These are phyloP conservation scores for Collichthys lucidus DNA, from an alignment of 2,113 vertebrate species.

Conservation along the genomic window DNA sequence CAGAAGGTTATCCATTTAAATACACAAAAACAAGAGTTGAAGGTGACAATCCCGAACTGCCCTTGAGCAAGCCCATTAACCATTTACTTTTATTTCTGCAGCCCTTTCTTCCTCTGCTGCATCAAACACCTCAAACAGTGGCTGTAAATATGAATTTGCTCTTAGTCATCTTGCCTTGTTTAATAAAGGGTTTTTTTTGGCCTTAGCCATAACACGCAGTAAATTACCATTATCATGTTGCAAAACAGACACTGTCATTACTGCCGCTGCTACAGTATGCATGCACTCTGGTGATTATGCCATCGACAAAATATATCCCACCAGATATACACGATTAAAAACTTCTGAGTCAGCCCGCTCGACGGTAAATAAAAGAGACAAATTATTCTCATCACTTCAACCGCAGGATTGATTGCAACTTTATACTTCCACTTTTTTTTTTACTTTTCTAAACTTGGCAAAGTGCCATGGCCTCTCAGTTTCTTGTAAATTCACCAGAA, in stretches of 20 bases:
- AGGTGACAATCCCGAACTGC: neutral
- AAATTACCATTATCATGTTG: slow-evolving; percentile 71
- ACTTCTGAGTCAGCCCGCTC: slow-evolving; percentile 34
- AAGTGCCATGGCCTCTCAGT: slow-evolving; percentile 46
- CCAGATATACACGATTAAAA: slow-evolving; percentile 44
- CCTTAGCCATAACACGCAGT: slow-evolving; percentile 69
- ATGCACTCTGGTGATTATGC: slow-evolving; percentile 63
- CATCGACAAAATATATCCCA: slow-evolving; percentile 52
- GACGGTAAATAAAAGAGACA: slow-evolving; percentile 55
- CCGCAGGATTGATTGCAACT: slow-evolving; percentile 39
- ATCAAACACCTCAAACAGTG: slow-evolving; percentile 23
- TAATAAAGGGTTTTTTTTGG: slow-evolving; percentile 55
- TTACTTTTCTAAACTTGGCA: slow-evolving; percentile 26
- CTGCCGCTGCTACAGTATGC: slow-evolving; percentile 36
- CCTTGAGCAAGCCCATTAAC: slow-evolving; percentile 3
- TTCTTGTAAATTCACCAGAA: slow-evolving; percentile 43
- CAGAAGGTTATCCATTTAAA: slow-evolving; percentile 3
- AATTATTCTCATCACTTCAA: slow-evolving; percentile 45
- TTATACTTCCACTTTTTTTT: slow-evolving; percentile 30
- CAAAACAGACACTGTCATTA: slow-evolving; percentile 72
- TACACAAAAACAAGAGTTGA: slow-evolving; percentile 15
- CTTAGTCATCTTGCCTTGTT: slow-evolving; percentile 58
- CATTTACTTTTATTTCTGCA: slow-evolving; percentile 20
- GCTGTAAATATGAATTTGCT: slow-evolving; percentile 68
- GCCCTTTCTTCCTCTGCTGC: neutral